Conservation (phyloP, 2,797 vertebrate genomes). For the Myiotriccus ornatus region DNA sequence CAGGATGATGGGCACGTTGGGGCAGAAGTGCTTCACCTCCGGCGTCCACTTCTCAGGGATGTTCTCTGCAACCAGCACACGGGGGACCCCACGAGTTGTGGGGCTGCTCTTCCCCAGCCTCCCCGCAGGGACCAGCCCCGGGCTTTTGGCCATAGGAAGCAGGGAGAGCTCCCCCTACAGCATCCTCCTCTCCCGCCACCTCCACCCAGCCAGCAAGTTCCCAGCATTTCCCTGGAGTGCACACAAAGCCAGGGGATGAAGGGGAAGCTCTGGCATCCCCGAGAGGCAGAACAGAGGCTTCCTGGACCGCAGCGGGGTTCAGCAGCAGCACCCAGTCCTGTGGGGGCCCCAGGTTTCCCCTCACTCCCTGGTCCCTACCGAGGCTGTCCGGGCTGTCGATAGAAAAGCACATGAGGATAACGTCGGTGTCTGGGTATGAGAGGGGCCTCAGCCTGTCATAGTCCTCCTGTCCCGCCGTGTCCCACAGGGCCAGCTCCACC, state of each 20-base stretch:
- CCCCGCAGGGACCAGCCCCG: fast-evolving
- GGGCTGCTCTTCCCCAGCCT: not conserved
- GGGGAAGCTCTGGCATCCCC: not conserved
- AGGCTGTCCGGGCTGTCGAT: constrained; percentile 97
- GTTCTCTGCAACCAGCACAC: constrained; percentile 80
- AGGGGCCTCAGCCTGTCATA: constrained; percentile 94
- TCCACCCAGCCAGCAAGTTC: not conserved
- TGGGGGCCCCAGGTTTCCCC: not conserved
- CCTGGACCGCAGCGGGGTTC: fast-evolving
- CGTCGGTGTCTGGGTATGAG: constrained; percentile 95
- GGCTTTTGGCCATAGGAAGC: fast-evolving
- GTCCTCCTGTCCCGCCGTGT: constrained; percentile 96
- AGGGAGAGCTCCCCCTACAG: not conserved
- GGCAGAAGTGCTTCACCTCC: constrained; percentile 98
- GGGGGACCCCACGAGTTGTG: fast-evolving
- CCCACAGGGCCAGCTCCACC: constrained; percentile 97
- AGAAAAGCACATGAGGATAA: constrained; percentile 98
- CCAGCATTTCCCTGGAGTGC: not conserved
- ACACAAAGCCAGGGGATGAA: not conserved
- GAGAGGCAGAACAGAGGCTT: fast-evolving
- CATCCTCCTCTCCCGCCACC: not conserved
- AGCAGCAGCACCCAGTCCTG: not conserved
- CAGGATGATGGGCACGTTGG: constrained; percentile 96
- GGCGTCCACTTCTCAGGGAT: constrained; percentile 99
- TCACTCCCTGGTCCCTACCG: constrained; percentile 72